Conservation (phyloP, 2,888 invertebrate species). For the Drosophila incognita region DNA sequence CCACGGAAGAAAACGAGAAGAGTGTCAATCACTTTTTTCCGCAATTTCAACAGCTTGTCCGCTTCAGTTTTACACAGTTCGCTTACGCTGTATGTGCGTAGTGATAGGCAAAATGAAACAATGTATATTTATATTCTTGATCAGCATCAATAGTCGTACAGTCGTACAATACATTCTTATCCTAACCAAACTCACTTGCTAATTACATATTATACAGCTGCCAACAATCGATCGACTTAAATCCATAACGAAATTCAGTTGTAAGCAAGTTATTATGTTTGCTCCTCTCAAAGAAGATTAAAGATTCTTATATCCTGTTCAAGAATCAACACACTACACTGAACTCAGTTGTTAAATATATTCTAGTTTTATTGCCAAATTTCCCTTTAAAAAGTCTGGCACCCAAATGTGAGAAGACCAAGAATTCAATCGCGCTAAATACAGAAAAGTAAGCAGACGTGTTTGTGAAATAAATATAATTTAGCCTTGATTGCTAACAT, state of each 20-base stretch:
- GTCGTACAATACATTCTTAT: neutral
- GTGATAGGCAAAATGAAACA: neutral
- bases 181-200: neutral
- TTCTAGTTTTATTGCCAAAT: no score
- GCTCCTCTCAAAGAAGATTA: neutral
- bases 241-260: neutral
- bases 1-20: neutral
- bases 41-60: conserved; percentile 22
- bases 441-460: neutral
- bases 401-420: no score
- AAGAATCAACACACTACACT: neutral
- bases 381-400: no score
- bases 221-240: neutral
- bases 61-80: conserved; percentile 14
- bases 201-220: neutral
- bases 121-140: neutral
- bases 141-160: neutral
- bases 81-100: neutral
- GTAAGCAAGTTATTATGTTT: neutral
- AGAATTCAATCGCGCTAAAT: neutral
- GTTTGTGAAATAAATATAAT: neutral
- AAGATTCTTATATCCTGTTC: neutral
- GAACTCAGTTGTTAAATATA: no score
- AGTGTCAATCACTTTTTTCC: neutral
- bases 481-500: no score